Base-by-base conservation (phyloP, 2,888 invertebrate species). In the Athalia circularis region DNA sequence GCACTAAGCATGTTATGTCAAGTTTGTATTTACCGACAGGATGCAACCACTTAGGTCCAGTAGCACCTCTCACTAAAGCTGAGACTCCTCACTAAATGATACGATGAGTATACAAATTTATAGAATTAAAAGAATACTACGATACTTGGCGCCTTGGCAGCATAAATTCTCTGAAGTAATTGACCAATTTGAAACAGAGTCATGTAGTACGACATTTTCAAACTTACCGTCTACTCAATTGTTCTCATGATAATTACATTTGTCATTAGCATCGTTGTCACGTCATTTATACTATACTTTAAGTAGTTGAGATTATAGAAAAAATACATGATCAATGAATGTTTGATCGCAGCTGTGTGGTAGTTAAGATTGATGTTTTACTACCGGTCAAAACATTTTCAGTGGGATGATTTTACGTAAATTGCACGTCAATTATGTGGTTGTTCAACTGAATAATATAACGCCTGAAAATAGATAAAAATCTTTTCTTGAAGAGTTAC, bases 11-110 rank as follows among this genome's bases (percentile, higher is more conserved):
- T 68, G n/a, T 68, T 43, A 68, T 50, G 15, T 11, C 54, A 68
- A 52, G 72, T 72, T 72, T 72, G n/a, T 72, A 72, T 47, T 45
- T 72, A 47, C 43, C 57, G 57, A 72, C 72, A 72, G 72, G 72
- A 72, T 72, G 72, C 72, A 72, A 59, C 57, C 72, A 72, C 72
- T 72, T 72, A 72, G 57, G 57, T 72, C 59, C 47, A 45, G 45
- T 72, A 9, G 59, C 47, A 47, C 72, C 59, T 72, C 29, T 29
- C 29, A 29, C 29, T 29, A 29, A 29, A 29, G 29, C 29, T 72
- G 47, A 72, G 47, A 9, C 72, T 72, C 13, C 47, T 45, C 57
- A 59, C 72, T n/a, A 59, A 59, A 72, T 72, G 13, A 72, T 9
- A 13, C 43, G 59, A 45, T 47, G n/a, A 59, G 52, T 59, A 47